These are phyloP conservation scores for Toxotes lorentzi DNA, from an alignment of 2,797 vertebrate species.

Conservation along the genomic window DNA sequence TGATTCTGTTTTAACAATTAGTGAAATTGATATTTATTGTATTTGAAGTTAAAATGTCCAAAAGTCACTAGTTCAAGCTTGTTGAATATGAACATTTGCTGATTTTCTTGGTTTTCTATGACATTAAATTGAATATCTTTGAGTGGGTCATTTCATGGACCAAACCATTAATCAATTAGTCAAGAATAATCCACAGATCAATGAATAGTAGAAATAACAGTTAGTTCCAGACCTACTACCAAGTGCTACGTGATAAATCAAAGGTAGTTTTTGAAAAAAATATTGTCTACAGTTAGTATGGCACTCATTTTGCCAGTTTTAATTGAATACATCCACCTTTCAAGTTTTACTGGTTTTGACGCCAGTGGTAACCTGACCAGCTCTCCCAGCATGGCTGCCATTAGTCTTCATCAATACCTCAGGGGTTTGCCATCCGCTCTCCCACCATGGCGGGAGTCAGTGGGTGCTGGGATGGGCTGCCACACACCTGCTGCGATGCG, in stretches of 20 bases:
- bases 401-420: constrained; percentile 75
- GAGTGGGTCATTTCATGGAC: background rate
- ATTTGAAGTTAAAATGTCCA: background rate
- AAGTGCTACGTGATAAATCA: too few species aligned
- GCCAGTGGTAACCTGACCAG: constrained; percentile 33
- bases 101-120: background rate
- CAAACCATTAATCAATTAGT: background rate
- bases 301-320: background rate
- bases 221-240: background rate
- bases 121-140: background rate
- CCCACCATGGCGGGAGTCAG: constrained; percentile 56
- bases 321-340: constrained; percentile 21
- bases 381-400: constrained; percentile 67
- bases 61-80: background rate
- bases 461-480: constrained; percentile 71
- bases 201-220: background rate
- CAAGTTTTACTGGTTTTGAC: background rate
- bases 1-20: background rate
- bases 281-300: background rate
- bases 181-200: background rate
- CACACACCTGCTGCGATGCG: constrained; percentile 69
- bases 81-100: background rate
- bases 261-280: background rate
- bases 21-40: background rate
- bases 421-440: constrained; percentile 62